Evolutionary conservation across 2,888 invertebrate genomes (phyloP), one percentile per base, ranked within the genome.

Genomic region (Acleris holmiana): DNA sequence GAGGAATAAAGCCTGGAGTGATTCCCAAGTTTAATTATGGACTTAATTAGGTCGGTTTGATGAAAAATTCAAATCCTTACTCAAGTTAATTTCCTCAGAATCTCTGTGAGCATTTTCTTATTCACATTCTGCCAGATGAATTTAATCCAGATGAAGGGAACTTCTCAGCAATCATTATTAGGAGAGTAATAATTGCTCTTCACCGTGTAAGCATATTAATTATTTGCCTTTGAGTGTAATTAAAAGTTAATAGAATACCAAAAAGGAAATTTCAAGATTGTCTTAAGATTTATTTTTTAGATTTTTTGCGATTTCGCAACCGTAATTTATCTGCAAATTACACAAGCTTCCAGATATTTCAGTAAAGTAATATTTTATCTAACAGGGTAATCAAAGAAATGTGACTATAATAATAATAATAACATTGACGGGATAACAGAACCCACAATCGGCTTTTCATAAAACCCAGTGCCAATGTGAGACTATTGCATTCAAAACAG

Each of bases 11-110:
- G 80, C 78, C 76, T 77, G 70, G 47, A 66, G 68, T 80, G 83
- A 84, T 83, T 84, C 77, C 84, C 80, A 83, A 86, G 83, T 89
- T 90, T 89, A 87, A 89, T 89, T 88, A 88, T 84, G 82, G 88
- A 90, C 85, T 87, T 90, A 89, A 89, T 90, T 87, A 89, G 83
- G 79, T 85, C 80, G 84, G 88, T 88, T 84, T 84, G 86, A 89
- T 89, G 88, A 91, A 89, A 89, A 89, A 86, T 89, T 89, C 86
- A 84, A 88, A 88, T 86, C 86, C 78, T 80, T 80, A 83, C 83
- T 87, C 82, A 84, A 88, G 89, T 85, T 87, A 87, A 89, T 88
- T 89, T 88, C 82, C 85, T 84, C 77, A 71, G 83, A 76, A 85
- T 78, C 80, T 76, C 68, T 74, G 78, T 79, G 84, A 79, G 76